phyloP scores from a whole-genome alignment of 2,888 invertebrate genomes.

The Artemia sinica region DNA sequence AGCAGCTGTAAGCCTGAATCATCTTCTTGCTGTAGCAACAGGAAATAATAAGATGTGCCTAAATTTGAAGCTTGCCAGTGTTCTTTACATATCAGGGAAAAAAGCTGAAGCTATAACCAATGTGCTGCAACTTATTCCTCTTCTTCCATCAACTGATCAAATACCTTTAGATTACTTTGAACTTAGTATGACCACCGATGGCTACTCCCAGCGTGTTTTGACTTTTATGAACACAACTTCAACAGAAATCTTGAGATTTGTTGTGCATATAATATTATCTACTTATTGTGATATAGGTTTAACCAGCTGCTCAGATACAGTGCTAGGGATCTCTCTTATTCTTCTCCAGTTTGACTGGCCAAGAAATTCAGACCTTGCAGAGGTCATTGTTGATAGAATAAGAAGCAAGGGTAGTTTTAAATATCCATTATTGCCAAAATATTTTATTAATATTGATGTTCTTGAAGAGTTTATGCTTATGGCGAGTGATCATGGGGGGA shows the following conservation, averaged over 20 bases:
- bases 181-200: neutral
- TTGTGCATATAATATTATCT: neutral
- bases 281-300: neutral
- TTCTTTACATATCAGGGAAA: neutral
- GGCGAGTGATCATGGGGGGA: neutral
- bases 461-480: constrained; percentile 14
- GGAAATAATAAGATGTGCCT: constrained; percentile 6
- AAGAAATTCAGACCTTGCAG: constrained; percentile 3
- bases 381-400: neutral
- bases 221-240: constrained; percentile 1
- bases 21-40: constrained; percentile 7
- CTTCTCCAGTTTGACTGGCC: constrained; percentile 4
- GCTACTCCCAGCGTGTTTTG: neutral
- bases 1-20: constrained; percentile 8
- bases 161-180: neutral
- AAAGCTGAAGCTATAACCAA: neutral
- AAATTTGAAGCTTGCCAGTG: neutral
- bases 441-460: neutral
- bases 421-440: constrained; percentile 2
- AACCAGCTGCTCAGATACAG: neutral
- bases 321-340: neutral
- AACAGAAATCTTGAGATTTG: constrained; percentile 1
- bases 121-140: neutral
- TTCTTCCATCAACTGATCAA: neutral
- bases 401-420: neutral